Evolutionary conservation across 2,113 vertebrate species (phyloP).

Genomic region (Callionymus lyra): DNA sequence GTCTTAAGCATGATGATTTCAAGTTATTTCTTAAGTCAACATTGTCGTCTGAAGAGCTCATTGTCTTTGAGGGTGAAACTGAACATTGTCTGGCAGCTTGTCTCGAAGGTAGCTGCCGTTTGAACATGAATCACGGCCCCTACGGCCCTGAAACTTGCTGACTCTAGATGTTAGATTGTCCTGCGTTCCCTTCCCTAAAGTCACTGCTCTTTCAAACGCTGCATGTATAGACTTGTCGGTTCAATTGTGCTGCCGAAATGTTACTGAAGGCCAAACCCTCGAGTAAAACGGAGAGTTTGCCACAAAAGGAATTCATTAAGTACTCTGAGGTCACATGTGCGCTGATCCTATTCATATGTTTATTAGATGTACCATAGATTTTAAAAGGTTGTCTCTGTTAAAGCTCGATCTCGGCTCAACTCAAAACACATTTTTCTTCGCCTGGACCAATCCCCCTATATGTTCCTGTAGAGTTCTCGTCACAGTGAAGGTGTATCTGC

Average conservation of each 20-base stretch:
- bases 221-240: constrained; percentile 38
- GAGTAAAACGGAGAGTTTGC: too few relatives aligned
- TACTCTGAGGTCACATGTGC: too few relatives aligned
- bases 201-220: constrained; percentile 28
- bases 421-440: too few relatives aligned
- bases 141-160: constrained; percentile 11
- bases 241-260: constrained; percentile 14
- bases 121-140: constrained; percentile 45
- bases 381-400: too few relatives aligned
- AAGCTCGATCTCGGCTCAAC: too few relatives aligned
- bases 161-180: constrained; percentile 30
- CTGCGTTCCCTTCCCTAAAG: constrained; percentile 8
- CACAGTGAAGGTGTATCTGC: too few relatives aligned
- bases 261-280: constrained; percentile 11
- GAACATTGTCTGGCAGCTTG: constrained; percentile 8
- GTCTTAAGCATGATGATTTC: too few relatives aligned
- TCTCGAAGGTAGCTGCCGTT: constrained; percentile 14
- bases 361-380: too few relatives aligned
- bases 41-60: constrained; percentile 11
- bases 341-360: too few relatives aligned
- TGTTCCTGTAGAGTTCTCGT: too few relatives aligned
- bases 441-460: too few relatives aligned
- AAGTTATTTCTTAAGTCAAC: not conserved
- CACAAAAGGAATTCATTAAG: too few relatives aligned
- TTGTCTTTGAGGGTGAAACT: constrained; percentile 13